Conservation (phyloP, 2,113 vertebrate species). For the Ameiurus melas region DNA sequence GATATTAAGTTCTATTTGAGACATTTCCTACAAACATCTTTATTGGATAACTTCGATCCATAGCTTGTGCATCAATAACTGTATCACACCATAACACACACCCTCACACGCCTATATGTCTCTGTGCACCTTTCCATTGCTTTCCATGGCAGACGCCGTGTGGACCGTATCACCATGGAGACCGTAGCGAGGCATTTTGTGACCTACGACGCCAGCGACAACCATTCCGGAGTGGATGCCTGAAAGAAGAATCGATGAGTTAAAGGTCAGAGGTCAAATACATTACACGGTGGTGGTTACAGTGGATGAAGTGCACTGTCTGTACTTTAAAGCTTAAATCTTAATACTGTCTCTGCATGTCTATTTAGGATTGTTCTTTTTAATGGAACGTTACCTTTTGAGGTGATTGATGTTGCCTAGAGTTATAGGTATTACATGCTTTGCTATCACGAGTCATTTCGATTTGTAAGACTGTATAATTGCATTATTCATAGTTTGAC, state of each 20-base stretch:
- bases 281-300: neutral
- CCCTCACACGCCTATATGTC: neutral
- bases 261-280: neutral
- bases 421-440: neutral
- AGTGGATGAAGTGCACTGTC: neutral
- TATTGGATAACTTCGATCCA: neutral
- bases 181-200: constrained; percentile 77
- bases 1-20: neutral
- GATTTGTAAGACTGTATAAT: neutral
- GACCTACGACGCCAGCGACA: constrained; percentile 73
- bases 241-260: constrained; percentile 41
- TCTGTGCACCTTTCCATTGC: constrained; percentile 70
- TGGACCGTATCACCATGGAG: constrained; percentile 75
- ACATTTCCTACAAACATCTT: neutral
- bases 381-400: neutral
- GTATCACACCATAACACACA: neutral
- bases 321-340: neutral
- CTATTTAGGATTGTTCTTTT: neutral
- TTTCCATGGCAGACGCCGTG: constrained; percentile 77
- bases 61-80: neutral
- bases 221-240: constrained; percentile 78
- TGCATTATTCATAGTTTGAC: neutral
- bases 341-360: neutral
- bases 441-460: neutral
- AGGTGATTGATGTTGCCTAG: neutral